Evolutionary conservation across 35 echinoderm and acorn worm species (phyloP).

Genomic region (Ophiothrix spiculata): DNA sequence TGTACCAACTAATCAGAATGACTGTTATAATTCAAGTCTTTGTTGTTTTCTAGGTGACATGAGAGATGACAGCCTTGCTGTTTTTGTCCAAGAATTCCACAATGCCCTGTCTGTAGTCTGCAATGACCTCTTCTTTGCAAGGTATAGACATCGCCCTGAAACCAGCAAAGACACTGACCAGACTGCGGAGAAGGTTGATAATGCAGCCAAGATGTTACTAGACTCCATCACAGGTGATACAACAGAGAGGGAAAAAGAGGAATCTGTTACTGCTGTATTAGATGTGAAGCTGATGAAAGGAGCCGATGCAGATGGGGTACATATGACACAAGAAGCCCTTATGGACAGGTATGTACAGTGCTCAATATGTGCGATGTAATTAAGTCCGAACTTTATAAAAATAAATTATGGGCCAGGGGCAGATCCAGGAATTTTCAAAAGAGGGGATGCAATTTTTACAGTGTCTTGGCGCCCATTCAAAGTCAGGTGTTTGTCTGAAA

Average conservation of each 20-base stretch:
- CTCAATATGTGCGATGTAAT: too few relatives aligned
- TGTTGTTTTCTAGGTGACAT: constrained; percentile 59
- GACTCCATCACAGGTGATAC: constrained; percentile 63
- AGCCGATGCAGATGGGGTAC: constrained; percentile 62
- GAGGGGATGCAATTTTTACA: too few relatives aligned
- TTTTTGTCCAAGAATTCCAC: constrained; percentile 80
- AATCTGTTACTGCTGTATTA: constrained; percentile 56
- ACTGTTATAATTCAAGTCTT: too few relatives aligned
- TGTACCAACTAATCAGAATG: too few relatives aligned
- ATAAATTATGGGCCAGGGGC: too few relatives aligned
- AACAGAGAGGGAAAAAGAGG: constrained; percentile 57
- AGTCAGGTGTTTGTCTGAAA: too few relatives aligned
- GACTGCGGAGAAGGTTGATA: neutral
- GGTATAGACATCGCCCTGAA: constrained; percentile 44
- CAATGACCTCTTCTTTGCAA: constrained; percentile 96
- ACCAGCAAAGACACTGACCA: neutral
- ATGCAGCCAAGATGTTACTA: constrained; percentile 30
- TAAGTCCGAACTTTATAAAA: too few relatives aligned
- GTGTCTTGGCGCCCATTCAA: too few relatives aligned
- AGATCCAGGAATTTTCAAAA: too few relatives aligned
- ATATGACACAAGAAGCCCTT: constrained; percentile 62
- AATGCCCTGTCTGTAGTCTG: constrained; percentile 72
- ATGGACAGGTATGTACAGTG: constrained; percentile 86
- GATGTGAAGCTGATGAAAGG: constrained; percentile 84
- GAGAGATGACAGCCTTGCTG: constrained; percentile 68